Evolutionary conservation across 1,140 invertebrate species (phyloP), one percentile per base, ranked within the genome.

Genomic region (Conus ventricosus): DNA sequence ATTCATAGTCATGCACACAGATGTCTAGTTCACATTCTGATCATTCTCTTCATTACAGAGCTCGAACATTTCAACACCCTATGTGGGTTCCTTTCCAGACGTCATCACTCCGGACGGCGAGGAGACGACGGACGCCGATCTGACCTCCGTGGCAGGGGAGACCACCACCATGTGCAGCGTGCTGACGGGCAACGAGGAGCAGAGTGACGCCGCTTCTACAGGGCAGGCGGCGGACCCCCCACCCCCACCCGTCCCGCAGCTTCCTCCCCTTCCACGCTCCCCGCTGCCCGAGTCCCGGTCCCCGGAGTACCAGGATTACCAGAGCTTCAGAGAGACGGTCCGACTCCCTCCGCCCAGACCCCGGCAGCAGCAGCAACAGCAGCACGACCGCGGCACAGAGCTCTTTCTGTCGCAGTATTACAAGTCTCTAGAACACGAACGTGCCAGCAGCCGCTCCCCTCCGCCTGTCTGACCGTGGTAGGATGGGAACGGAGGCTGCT

Each of bases 361-460:
- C 23, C 80, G 2, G 57, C 57, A 15, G 57, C 57, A 8, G 15
- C 76, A 7, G 10, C 25, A 8, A 4, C 8, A 11, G 76, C 39
- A 54, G 51, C 80, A 81, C 15, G 80, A 81, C 51, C 80, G 80
- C 7, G 80, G 80, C 17, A 81, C 80, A 17, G 80, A 81, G 51
- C 51, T 81, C 23, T 81, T 81, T 23, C 51, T 81, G 80, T 81
- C 80, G 51, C 80, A 81, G 80, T 81, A 81, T 54, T 81, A 81
- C 80, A 81, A 81, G 23, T 54, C 80, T 10, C 54, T 81, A 15
- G 80, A 81, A 81, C 80, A 81, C 4, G 80, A 81, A 54, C 80
- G 51, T 54, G 23, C 23, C 27, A n/a, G 20, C 67, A 71, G 67
- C 23, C 67, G 23, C 67, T 71, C 67, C 67, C 67, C 67, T 71